Base-by-base conservation (phyloP, 2,113 vertebrate species). In the Ascaphus truei region DNA sequence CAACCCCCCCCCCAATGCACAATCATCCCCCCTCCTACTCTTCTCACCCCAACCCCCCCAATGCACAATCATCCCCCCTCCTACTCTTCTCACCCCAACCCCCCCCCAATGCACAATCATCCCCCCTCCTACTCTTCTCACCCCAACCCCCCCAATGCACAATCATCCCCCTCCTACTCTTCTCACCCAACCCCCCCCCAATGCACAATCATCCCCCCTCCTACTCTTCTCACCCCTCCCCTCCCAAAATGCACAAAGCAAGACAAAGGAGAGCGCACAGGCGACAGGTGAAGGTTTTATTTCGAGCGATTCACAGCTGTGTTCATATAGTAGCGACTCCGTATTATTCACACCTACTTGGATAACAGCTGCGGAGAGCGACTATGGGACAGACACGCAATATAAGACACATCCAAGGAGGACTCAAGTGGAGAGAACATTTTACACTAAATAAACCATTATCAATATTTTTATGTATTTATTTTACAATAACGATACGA, bases 291-390 rank as follows among this genome's bases (percentile, higher is more conserved):
- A 94, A 94, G 91, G 84, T 80, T 86, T 86, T 91, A 92, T 84
- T 84, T 86, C 85, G 90, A 89, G 88, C 90, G 90, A 92, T n/a
- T n/a, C 90, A 93, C 77, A 88, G 92, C 87, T 88, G 90, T 89
- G 80, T 82, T 88, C 89, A 85, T 90, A 94, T 92, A 91, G 87
- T 92, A 92, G 90, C 87, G 90, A 91, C 76, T 90, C 90, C 88
- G 89, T 84, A 84, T 88, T 91, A 92, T 89, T 91, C 90, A 94
- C 92, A 92, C 89, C 84, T 90, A 91, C 84, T 83, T 81, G 73
- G 88, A 92, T 92, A 92, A 94, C 94, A 90, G 93, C 92, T 88
- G 92, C 83, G 87, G 85, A 85, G 90, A 90, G 93, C 81, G 87
- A 89, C 89, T 90, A 88, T 84, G 87, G 87, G 80, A 93, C 89